These are phyloP conservation scores for Zeuzera pyrina DNA, from an alignment of 2,888 invertebrate genomes.

Conservation along the genomic window DNA sequence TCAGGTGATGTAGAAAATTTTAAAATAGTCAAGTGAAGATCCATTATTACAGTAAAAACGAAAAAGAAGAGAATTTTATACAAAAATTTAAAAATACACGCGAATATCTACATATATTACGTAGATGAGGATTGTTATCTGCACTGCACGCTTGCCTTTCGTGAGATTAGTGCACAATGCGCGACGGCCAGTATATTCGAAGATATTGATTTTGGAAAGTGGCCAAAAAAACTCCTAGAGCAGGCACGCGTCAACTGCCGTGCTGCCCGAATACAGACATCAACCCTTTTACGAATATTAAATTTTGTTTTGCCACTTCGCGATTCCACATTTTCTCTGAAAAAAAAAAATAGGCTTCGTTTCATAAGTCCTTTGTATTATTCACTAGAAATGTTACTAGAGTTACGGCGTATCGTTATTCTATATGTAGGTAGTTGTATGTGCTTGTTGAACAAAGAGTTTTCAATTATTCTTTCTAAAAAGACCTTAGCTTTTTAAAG, in stretches of 20 bases:
- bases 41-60: background rate
- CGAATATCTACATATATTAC: background rate
- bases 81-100: background rate
- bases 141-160: slow-evolving; percentile 30
- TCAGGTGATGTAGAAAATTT: too few species aligned
- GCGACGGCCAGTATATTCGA: slow-evolving; percentile 61
- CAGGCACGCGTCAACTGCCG: slow-evolving; percentile 68
- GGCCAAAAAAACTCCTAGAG: slow-evolving; percentile 68
- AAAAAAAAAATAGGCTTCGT: slow-evolving; percentile 59
- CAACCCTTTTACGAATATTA: slow-evolving; percentile 74
- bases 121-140: slow-evolving; percentile 19
- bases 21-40: background rate
- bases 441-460: too few species aligned
- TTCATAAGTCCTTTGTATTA: slow-evolving; percentile 52
- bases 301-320: slow-evolving; percentile 73
- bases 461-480: too few species aligned
- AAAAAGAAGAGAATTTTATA: background rate
- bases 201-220: slow-evolving; percentile 71
- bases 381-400: too few species aligned
- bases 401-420: too few species aligned
- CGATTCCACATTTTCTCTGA: slow-evolving; percentile 59
- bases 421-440: too few species aligned
- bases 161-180: slow-evolving; percentile 64
- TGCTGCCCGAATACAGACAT: slow-evolving; percentile 62
- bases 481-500: too few species aligned